These are phyloP conservation scores for Holcopasites calliopsidis DNA, from an alignment of 1,140 invertebrate genomes.

Conservation along the genomic window DNA sequence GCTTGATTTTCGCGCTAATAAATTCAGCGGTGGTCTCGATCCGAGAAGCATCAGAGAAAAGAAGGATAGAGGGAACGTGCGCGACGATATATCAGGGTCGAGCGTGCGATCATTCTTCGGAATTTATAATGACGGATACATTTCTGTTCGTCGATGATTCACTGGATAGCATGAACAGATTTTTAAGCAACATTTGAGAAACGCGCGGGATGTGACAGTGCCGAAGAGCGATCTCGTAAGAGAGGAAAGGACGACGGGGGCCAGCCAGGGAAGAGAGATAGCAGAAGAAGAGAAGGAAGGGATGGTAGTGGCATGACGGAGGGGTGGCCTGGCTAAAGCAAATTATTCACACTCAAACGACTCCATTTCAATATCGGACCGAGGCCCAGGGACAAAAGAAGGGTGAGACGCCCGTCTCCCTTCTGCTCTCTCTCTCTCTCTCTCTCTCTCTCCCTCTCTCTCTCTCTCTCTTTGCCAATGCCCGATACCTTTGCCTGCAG, in stretches of 20 bases:
- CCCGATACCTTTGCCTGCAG: conserved; percentile 69
- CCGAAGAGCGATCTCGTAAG: conserved; percentile 56
- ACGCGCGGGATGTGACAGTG: conserved; percentile 56
- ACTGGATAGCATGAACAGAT: no score
- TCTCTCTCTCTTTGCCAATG: conserved; percentile 78
- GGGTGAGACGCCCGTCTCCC: conserved; percentile 80
- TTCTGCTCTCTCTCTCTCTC: no score
- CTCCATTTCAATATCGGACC: conserved; percentile 81
- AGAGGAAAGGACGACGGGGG: conserved; percentile 1
- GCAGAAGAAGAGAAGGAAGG: conserved; percentile 36
- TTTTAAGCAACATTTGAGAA: neutral
- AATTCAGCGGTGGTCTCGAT: conserved; percentile 66
- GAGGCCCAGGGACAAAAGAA: conserved; percentile 80
- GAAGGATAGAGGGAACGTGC: conserved; percentile 21
- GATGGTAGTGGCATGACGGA: conserved; percentile 53
- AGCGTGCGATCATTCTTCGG: conserved; percentile 32
- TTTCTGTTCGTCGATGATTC: neutral
- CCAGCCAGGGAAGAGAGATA: conserved; percentile 14
- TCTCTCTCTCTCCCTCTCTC: no score
- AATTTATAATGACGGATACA: conserved; percentile 54
- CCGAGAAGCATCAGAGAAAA: conserved; percentile 70
- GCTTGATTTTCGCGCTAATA: conserved; percentile 69
- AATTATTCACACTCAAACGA: conserved; percentile 82
- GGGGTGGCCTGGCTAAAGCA: conserved; percentile 77
- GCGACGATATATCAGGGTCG: conserved; percentile 50